A percentile compares a stretch with the other conserved stretches of the same genome.
Conservation (phyloP, 2,888 invertebrate genomes). For the Neoaliturus tenellus region DNA sequence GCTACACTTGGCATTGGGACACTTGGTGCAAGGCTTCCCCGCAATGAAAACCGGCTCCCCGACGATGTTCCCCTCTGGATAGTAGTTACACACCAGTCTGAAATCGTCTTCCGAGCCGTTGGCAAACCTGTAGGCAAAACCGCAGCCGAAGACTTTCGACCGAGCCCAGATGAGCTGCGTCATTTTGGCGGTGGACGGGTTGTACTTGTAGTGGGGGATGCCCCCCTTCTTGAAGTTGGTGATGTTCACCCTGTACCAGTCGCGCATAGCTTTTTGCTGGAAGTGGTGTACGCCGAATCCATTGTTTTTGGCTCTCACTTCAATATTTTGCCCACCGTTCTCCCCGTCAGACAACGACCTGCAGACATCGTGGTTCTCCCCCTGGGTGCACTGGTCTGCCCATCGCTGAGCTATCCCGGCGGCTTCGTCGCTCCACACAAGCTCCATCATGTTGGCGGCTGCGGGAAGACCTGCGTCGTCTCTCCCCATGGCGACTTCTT, state of each 20-base stretch:
- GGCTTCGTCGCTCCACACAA: constrained; percentile 93
- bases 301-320: not conserved
- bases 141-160: not conserved
- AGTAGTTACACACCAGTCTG: constrained; percentile 13
- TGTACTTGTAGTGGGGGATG: not conserved
- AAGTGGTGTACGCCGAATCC: not conserved
- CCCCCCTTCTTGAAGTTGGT: not conserved
- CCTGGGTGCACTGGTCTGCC: constrained; percentile 83
- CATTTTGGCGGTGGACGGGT: not conserved
- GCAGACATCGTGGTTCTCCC: not conserved
- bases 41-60: not conserved
- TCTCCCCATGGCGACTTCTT: constrained; percentile 75
- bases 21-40: not conserved
- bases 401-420: constrained; percentile 89
- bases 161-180: not conserved
- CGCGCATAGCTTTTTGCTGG: not conserved
- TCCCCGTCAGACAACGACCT: not conserved
- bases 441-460: constrained; percentile 87
- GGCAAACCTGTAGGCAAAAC: not conserved
- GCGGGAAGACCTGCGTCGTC: constrained; percentile 75
- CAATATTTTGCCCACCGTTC: not conserved
- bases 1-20: not conserved
- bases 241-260: not conserved
- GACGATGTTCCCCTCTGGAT: not conserved
- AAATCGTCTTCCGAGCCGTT: not conserved